These are phyloP conservation scores for Chrysomela aeneicollis DNA, from an alignment of 2,888 invertebrate species.

Conservation along the genomic window DNA sequence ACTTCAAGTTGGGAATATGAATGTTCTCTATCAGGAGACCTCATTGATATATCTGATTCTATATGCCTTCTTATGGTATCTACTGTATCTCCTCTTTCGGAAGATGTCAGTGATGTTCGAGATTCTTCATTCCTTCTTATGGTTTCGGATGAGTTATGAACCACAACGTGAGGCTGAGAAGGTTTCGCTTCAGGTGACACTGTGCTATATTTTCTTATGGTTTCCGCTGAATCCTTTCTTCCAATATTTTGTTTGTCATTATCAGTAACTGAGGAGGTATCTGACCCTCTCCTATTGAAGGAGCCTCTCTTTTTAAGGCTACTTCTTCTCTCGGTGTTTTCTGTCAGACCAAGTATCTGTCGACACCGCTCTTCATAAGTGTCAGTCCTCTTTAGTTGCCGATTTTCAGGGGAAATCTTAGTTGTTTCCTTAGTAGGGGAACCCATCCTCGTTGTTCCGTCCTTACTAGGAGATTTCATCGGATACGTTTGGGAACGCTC, in stretches of 20 bases:
- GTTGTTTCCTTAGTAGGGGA: constrained; percentile 61
- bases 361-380: constrained; percentile 78
- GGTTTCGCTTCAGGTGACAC: constrained; percentile 10
- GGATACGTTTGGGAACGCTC: constrained; percentile 30
- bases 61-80: too few relatives aligned
- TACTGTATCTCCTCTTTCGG: too few relatives aligned
- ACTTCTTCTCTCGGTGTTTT: constrained; percentile 52
- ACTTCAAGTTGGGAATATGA: too few relatives aligned
- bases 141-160: too few relatives aligned
- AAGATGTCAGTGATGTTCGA: too few relatives aligned
- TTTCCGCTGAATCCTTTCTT: constrained; percentile 14
- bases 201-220: not conserved
- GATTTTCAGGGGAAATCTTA: constrained; percentile 57
- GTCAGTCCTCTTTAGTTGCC: constrained; percentile 69
- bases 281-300: constrained; percentile 27
- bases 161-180: too few relatives aligned
- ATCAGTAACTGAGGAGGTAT: constrained; percentile 29
- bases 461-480: constrained; percentile 40
- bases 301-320: constrained; percentile 44
- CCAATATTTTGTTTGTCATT: not conserved
- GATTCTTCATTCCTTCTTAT: too few relatives aligned
- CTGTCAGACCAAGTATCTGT: constrained; percentile 72
- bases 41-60: too few relatives aligned
- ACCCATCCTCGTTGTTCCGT: constrained; percentile 52
- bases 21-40: too few relatives aligned